phyloP scores from a whole-genome alignment of 1,140 invertebrate genomes.

The Drosophila grimshawi region DNA sequence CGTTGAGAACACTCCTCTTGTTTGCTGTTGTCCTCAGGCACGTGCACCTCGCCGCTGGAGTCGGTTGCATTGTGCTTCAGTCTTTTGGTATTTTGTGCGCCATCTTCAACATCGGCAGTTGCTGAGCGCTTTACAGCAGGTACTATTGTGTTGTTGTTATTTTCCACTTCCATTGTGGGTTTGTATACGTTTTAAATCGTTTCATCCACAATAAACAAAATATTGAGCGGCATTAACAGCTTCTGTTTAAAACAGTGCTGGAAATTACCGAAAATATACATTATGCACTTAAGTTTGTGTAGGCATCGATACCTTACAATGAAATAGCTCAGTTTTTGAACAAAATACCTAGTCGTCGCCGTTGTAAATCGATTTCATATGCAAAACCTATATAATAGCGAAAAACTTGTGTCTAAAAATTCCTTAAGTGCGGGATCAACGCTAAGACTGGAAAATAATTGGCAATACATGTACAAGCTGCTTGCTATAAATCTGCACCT shows the following conservation, averaged over 20 bases:
- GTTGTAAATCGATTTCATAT: no score
- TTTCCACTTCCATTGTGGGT: constrained; percentile 51
- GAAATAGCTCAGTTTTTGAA: no score
- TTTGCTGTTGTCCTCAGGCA: background rate
- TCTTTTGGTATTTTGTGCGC: constrained; percentile 33
- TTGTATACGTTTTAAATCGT: constrained; percentile 20
- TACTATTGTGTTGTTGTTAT: constrained; percentile 47
- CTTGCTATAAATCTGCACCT: no score
- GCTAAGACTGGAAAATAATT: no score
- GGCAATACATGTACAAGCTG: no score
- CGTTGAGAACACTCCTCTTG: background rate
- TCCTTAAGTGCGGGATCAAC: no score
- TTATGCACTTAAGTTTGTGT: background rate
- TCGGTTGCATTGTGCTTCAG: constrained; percentile 24
- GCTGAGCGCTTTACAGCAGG: constrained; percentile 32
- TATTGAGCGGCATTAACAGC: constrained; percentile 20
- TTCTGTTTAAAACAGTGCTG: constrained; percentile 18
- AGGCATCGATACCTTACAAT: background rate
- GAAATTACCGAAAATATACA: background rate
- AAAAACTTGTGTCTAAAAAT: no score
- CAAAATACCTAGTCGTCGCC: no score
- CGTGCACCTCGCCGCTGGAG: background rate
- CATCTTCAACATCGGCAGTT: constrained; percentile 5
- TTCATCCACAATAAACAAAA: constrained; percentile 20
- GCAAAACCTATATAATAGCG: no score